Evolutionary conservation across 1,140 invertebrate species (phyloP).

Genomic region (Meloidogyne hapla): DNA sequence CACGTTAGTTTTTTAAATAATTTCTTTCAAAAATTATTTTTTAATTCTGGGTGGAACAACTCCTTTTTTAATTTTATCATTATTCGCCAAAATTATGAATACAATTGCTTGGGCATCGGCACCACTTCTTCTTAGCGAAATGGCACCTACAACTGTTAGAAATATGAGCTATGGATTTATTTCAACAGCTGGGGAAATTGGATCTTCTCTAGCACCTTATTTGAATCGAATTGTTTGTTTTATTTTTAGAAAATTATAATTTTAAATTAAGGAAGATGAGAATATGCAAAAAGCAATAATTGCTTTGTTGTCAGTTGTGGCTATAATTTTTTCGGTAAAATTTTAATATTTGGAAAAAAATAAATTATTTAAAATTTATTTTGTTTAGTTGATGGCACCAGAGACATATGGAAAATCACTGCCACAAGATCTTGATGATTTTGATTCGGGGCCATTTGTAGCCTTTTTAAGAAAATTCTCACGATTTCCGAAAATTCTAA

Average conservation of each 20-base stretch:
- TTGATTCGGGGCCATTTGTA: conserved; percentile 44
- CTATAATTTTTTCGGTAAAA: conserved; percentile 28
- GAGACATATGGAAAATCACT: conserved; percentile 46
- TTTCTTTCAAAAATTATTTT: not conserved
- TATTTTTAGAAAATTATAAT: not conserved
- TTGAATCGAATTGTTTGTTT: conserved; percentile 35
- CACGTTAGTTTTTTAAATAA: conserved; percentile 25
- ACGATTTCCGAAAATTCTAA: too few species aligned
- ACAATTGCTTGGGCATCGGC: conserved; percentile 49
- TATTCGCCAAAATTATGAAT: conserved; percentile 52
- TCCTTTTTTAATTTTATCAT: conserved; percentile 38
- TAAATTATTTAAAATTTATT: too few species aligned
- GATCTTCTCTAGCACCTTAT: conserved; percentile 51
- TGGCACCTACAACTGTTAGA: conserved; percentile 48
- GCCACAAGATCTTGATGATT: conserved; percentile 49
- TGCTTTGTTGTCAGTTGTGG: conserved; percentile 40
- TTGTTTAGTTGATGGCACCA: conserved; percentile 28
- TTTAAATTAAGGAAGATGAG: conserved; percentile 6
- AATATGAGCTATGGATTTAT: conserved; percentile 34
- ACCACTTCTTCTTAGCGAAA: conserved; percentile 50
- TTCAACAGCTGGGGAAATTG: conserved; percentile 46
- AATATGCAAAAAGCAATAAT: conserved; percentile 45
- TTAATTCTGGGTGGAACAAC: conserved; percentile 41
- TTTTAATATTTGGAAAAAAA: not conserved
- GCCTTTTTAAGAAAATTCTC: not conserved